These are phyloP conservation scores for Nyctibius bracteatus DNA, from an alignment of 2,113 vertebrate genomes.

Conservation along the genomic window DNA sequence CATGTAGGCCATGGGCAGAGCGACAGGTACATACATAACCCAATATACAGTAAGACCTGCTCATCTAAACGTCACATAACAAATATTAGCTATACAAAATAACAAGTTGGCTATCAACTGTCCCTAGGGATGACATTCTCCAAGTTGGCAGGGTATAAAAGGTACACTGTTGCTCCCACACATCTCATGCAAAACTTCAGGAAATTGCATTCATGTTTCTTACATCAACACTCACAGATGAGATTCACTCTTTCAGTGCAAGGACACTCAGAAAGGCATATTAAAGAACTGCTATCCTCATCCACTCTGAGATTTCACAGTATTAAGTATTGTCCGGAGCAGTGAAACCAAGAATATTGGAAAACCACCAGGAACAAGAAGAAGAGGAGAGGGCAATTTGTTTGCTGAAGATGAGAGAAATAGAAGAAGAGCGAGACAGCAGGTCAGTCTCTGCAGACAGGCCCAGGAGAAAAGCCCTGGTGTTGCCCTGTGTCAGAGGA, in stretches of 20 bases:
- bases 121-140: constrained; percentile 12
- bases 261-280: constrained; percentile 4
- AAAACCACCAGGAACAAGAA: background rate
- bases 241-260: constrained; percentile 2
- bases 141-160: constrained; percentile 45
- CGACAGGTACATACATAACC: background rate
- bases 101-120: background rate
- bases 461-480: background rate
- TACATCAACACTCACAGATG: background rate
- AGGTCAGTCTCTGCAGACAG: background rate
- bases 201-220: constrained; percentile 53
- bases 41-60: background rate
- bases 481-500: background rate
- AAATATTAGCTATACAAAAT: background rate
- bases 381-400: background rate
- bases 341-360: background rate
- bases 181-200: constrained; percentile 32
- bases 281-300: constrained; percentile 21
- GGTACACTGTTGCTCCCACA: constrained; percentile 8
- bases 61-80: background rate
- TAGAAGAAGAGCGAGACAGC: background rate
- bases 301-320: background rate
- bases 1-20: background rate
- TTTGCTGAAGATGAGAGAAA: background rate
- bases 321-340: constrained; percentile 12